Conservation (phyloP, 2,113 vertebrate genomes). For the Bagarius yarrelli region DNA sequence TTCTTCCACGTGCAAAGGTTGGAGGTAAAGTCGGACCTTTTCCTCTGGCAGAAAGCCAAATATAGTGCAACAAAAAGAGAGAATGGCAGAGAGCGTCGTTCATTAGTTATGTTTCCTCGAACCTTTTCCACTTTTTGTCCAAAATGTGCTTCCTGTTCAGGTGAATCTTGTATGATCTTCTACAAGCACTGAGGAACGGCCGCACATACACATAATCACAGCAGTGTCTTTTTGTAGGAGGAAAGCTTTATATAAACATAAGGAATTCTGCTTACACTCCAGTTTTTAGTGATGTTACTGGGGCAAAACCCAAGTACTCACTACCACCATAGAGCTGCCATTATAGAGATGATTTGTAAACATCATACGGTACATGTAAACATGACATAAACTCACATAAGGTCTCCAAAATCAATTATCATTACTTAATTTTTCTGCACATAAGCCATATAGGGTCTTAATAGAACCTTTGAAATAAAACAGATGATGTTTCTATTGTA, state of each 20-base stretch:
- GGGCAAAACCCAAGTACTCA: not conserved
- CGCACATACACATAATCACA: too few relatives aligned
- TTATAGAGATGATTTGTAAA: not conserved
- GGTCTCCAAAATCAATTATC: not conserved
- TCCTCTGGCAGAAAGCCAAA: conserved; percentile 38
- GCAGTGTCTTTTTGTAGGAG: too few relatives aligned
- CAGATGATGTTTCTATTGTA: not conserved
- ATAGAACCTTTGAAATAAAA: not conserved
- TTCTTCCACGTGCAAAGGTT: conserved; percentile 26
- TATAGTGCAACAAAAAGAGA: not conserved
- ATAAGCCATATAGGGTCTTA: not conserved
- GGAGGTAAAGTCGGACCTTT: conserved; percentile 19
- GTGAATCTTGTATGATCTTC: not conserved
- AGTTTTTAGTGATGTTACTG: too few relatives aligned
- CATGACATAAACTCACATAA: not conserved
- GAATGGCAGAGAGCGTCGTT: not conserved
- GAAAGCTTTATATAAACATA: too few relatives aligned
- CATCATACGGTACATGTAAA: not conserved
- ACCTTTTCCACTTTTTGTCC: not conserved
- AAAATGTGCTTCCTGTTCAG: conserved; percentile 15
- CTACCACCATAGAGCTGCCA: not conserved
- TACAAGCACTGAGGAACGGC: not conserved
- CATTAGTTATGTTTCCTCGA: not conserved
- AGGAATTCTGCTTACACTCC: not conserved
- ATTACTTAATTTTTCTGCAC: not conserved